Base-by-base conservation (phyloP, 2,113 vertebrate species). In the Cyprinodon variegatus region DNA sequence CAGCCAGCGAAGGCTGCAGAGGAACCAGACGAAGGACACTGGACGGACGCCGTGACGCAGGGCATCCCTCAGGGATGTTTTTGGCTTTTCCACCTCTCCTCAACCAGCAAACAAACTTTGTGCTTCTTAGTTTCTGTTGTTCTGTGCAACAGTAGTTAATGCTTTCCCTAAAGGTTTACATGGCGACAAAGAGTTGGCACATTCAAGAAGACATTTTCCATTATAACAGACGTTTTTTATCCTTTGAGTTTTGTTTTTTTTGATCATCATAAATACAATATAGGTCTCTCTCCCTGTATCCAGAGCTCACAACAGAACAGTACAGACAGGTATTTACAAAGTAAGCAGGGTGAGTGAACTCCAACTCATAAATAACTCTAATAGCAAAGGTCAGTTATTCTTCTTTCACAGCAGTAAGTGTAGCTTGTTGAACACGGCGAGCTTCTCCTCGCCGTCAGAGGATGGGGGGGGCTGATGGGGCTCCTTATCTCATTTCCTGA, bases 221-320 rank as follows among this genome's bases (percentile, higher is more conserved):
- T 85, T 6, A 91, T 89, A 93, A 93, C 80, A 88, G 89, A 91
- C 81, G 72, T 74, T 74, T 84, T 75, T 74, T 88, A 89, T 86
- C 74, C 86, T 86, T 82, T 29, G 86, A 86, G 74, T 87, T 83
- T 71, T 83, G 68, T 61, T 84, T 72, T 62, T 87, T 88, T 84
- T 76, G 29, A 17, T 88, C 88, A 79, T 94, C 92, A 94, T 95
- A 95, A 96, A 96, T 96, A 95, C 94, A 93, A 95, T 94, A 93
- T 91, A 93, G 82, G 88, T 93, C 90, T 93, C 86, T 89, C 92
- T 89, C 86, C 92, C 91, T 90, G 89, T 83, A 88, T 93, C 91
- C 83, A 90, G 88, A 92, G 81, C 85, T 79, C 90, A 90, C 87
- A 90, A 93, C 88, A 87, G 89, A 93, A 93, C 87, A 90, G 90